Evolutionary conservation across 64 coral and sea anemone species (phyloP).

Genomic region (Montipora capricornis): DNA sequence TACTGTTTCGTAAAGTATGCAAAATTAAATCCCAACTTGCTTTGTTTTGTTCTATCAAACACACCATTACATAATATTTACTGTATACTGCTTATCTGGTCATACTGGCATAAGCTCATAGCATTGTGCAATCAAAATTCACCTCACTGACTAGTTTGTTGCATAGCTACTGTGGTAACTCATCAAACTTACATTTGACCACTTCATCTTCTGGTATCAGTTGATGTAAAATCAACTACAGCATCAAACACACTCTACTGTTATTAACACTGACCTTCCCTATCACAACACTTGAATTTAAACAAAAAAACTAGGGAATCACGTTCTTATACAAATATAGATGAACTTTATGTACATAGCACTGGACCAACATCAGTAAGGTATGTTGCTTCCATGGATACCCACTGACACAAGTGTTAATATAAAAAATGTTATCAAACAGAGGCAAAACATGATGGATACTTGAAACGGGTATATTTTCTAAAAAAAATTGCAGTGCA

Average conservation of each 20-base stretch:
- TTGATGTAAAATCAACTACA: neutral
- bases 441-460: neutral
- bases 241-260: no score
- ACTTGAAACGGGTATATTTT: neutral
- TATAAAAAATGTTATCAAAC: neutral
- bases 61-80: neutral
- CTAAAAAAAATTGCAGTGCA: neutral
- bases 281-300: neutral
- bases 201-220: neutral
- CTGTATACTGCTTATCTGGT: neutral
- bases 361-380: neutral
- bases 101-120: neutral
- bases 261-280: neutral
- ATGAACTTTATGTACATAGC: neutral
- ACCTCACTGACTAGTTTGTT: no score
- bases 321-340: slow-evolving; percentile 2
- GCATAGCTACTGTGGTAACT: neutral
- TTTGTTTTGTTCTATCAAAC: no score
- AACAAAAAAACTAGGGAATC: neutral
- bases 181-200: neutral
- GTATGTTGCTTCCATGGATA: slow-evolving; percentile 18
- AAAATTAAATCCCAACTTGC: no score
- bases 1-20: no score
- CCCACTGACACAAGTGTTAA: neutral
- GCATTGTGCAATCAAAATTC: no score